Conservation (phyloP, 2,888 invertebrate genomes). For the Zhuqinia jingwanae region DNA sequence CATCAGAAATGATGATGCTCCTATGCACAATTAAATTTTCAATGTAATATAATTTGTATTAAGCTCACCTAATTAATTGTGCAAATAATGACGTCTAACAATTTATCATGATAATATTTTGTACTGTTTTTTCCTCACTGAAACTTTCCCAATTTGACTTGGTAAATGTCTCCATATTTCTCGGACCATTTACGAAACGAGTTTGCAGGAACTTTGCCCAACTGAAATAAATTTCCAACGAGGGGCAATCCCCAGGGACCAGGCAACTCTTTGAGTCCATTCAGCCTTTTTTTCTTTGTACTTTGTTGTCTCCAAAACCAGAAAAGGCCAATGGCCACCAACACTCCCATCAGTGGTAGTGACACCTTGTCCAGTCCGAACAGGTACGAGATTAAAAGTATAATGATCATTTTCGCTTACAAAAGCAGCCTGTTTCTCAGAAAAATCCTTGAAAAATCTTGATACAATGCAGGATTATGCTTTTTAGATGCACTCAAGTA, state of each 20-base stretch:
- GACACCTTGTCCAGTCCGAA: slow-evolving; percentile 22
- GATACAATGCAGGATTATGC: no score
- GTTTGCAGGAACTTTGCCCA: no score
- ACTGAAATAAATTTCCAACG: no score
- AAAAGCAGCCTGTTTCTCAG: no score
- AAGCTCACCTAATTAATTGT: not conserved
- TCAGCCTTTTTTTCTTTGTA: not conserved
- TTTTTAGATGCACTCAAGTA: no score
- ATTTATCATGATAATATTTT: not conserved
- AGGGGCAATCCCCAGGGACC: slow-evolving; percentile 43
- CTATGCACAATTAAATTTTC: not conserved
- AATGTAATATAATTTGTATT: no score
- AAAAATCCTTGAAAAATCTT: no score
- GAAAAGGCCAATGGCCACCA: slow-evolving; percentile 33
- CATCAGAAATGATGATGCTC: slow-evolving; percentile 24
- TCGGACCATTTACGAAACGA: no score
- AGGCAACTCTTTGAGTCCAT: slow-evolving; percentile 47
- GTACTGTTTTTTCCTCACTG: not conserved
- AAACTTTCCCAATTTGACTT: slow-evolving; percentile 22
- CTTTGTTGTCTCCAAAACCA: slow-evolving; percentile 22
- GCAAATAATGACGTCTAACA: not conserved
- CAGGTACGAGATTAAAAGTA: slow-evolving; percentile 19
- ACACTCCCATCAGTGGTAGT: not conserved
- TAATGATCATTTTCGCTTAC: slow-evolving; percentile 40
- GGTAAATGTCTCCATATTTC: slow-evolving; percentile 51